phyloP scores from a whole-genome alignment of 2,113 vertebrate species.

The Hypanus sabinus region DNA sequence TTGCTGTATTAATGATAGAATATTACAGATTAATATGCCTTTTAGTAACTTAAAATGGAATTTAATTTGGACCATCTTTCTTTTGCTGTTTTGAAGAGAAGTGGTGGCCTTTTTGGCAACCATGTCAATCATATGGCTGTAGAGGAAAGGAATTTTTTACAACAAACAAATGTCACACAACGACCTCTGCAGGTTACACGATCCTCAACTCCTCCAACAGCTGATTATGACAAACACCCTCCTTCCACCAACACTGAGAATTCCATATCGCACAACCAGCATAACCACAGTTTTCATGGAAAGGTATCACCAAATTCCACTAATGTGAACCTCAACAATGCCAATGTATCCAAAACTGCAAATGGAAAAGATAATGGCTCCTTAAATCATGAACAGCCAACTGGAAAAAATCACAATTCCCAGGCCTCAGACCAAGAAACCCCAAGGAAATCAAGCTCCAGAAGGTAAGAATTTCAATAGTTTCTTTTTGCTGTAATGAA shows the following conservation, averaged over 20 bases:
- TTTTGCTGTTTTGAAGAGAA: slow-evolving; percentile 73
- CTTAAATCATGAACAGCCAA: slow-evolving; percentile 69
- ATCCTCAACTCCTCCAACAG: slow-evolving; percentile 71
- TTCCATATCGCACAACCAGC: slow-evolving; percentile 79
- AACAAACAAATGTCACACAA: slow-evolving; percentile 92
- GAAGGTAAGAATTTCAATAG: slow-evolving; percentile 67
- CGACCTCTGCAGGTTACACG: slow-evolving; percentile 93
- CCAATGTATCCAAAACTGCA: slow-evolving; percentile 82
- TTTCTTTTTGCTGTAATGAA: background rate
- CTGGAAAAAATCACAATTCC: slow-evolving; percentile 69
- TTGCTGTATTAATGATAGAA: background rate
- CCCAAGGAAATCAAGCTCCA: slow-evolving; percentile 69
- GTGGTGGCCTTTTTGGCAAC: slow-evolving; percentile 91
- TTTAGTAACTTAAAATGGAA: background rate
- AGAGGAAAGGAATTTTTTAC: slow-evolving; percentile 75
- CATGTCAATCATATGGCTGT: slow-evolving; percentile 87
- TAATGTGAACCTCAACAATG: slow-evolving; percentile 98
- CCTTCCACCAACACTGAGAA: slow-evolving; percentile 76
- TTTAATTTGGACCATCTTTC: background rate
- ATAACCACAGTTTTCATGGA: slow-evolving; percentile 76
- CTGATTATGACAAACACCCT: slow-evolving; percentile 72
- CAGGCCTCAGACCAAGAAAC: slow-evolving; percentile 61
- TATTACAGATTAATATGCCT: background rate
- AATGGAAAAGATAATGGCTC: slow-evolving; percentile 70
- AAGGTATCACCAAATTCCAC: slow-evolving; percentile 88